Base-by-base conservation (phyloP, 2,888 invertebrate species). In the Lasius platythorax region DNA sequence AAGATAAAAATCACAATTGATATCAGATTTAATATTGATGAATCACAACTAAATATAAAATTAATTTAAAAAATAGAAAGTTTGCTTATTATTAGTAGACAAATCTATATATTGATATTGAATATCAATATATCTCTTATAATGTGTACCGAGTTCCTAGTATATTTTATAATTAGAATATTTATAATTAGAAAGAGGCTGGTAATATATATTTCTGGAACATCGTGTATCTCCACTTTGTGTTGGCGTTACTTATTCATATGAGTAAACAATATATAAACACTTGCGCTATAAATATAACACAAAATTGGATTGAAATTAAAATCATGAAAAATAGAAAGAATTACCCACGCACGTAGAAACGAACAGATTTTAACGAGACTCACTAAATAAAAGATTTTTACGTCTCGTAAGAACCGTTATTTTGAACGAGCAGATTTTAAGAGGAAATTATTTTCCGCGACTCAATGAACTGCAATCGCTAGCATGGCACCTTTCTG, bases 101-200 rank as follows among this genome's bases (percentile, higher is more conserved):
- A 46, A 46, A 8, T n/a, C 18, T 53, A 53, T 50, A 18, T 53
- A 53, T 8, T 53, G n/a, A 53, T 53, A 18, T 8, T 53, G 8
- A n/a, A 53, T 53, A 53, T 53, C n/a, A n/a, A 53, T 53, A 53
- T 53, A n/a, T 53, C 8, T 53, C 8, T 53, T 53, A 53, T 53
- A 53, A 53, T n/a, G 8, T 53, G 2, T 8, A 53, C n/a, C n/a
- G 50, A n/a, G n/a, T 46, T 5, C 46, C 46, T 15, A 18, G n/a
- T 53, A 53, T 53, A 53, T 18, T 53, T 53, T 53, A 53, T 53
- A 53, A 53, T 53, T 53, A 53, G 50, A n/a, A 18, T 61, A 56
- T 23, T 53, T 73, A 56, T 37, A 73, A 72, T 72, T 72, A 56
- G 23, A 56, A 15, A 53, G 8, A 53, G 18, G n/a, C 53, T 9